Base-by-base conservation (phyloP, 1,140 invertebrate genomes). In the Procambarus clarkii region DNA sequence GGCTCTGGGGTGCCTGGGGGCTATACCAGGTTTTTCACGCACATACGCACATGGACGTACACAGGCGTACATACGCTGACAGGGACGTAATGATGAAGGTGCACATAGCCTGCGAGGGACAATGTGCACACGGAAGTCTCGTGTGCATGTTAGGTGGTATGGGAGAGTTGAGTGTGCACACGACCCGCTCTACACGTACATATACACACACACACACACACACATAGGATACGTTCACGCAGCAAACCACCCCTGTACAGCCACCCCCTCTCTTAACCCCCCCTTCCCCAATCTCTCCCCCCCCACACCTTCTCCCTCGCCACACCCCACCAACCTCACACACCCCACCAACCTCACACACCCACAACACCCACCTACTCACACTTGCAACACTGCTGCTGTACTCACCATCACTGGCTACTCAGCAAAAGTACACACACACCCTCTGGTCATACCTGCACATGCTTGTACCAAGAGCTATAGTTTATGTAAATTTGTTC, bases 221-320 rank as follows among this genome's bases (percentile, higher is more conserved):
- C 76, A 87, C 79, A 48, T 87, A 87, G 85, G 85, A 87, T 79
- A 87, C 85, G 85, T 79, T 64, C 60, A 87, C 85, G 79, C 85
- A 79, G 50, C 74, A 45, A 78, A 74, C 74, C 60, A 48, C 78
- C 34, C 60, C 21, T 34, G 60, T 24, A 54, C 76, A 21, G 34
- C n/a, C 24, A 21, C 76, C 76, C 24, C 77, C 48, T 79, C 77
- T 45, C 45, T 48, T 18, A 15, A 44, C 48, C 48, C 77, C 5
- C 24, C 77, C 77, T 48, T 15, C 5, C 48, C 77, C 45, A 11
- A 18, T 15, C 77, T 48, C 48, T 50, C 21, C n/a, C 9, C n/a
- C 45, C 15, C 45, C 13, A n/a, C 44, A 0, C 77, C 48, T 45
- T 45, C 48, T 11, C 45, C 24, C 45, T 45, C 18, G 24, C 48